phyloP scores from a whole-genome alignment of 2,113 vertebrate genomes.

The Abramis brama region DNA sequence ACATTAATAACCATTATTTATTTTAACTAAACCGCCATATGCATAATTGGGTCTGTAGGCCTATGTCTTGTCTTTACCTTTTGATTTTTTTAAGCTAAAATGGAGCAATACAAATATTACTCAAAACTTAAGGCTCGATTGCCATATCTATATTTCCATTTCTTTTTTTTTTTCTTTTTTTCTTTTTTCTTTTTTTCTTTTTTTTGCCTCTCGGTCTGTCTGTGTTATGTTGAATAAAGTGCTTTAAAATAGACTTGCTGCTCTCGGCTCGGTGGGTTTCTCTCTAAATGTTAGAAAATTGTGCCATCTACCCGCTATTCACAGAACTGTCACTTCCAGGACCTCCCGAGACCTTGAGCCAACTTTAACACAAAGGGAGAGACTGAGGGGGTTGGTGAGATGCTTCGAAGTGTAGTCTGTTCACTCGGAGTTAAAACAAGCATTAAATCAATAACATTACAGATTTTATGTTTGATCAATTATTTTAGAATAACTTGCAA shows the following conservation, averaged over 20 bases:
- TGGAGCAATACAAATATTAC: slow-evolving; percentile 1
- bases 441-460: slow-evolving; percentile 42
- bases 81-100: background rate
- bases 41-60: background rate
- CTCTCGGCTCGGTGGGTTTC: slow-evolving; percentile 80
- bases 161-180: background rate
- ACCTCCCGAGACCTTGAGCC: slow-evolving; percentile 86
- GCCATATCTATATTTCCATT: slow-evolving; percentile 80
- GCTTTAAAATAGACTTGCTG: slow-evolving; percentile 87
- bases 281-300: slow-evolving; percentile 99
- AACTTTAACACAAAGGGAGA: slow-evolving; percentile 79
- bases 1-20: background rate
- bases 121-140: slow-evolving; percentile 77
- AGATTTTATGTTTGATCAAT: background rate
- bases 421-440: slow-evolving; percentile 39
- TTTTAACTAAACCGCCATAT: background rate
- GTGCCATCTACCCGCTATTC: slow-evolving; percentile 99
- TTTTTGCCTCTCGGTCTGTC: slow-evolving; percentile 78
- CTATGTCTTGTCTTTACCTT: background rate
- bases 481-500: slow-evolving; percentile 2
- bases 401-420: slow-evolving; percentile 52
- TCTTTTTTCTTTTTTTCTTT: slow-evolving; percentile 54
- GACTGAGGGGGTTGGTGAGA: slow-evolving; percentile 58
- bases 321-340: slow-evolving; percentile 93
- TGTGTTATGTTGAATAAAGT: slow-evolving; percentile 89